Evolutionary conservation across 2,797 vertebrate species (phyloP).

Genomic region (Channallabes apus): DNA sequence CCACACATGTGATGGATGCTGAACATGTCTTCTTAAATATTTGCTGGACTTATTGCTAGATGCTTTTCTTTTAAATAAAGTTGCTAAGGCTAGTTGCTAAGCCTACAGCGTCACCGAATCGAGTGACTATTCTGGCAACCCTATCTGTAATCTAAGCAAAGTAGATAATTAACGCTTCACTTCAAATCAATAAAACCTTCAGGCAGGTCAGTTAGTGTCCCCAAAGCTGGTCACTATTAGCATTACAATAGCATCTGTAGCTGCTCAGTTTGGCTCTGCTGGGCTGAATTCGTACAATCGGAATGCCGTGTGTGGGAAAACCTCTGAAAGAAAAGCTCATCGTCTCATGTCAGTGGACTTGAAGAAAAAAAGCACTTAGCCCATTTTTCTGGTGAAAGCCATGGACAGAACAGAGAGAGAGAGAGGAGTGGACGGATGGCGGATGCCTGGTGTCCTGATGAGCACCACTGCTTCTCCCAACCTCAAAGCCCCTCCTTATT

Average conservation of each 20-base stretch:
- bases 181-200: not conserved
- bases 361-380: not conserved
- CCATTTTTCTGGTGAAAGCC: not conserved
- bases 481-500: not conserved
- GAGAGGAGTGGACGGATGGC: not conserved
- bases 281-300: not conserved
- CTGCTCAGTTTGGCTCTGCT: not conserved
- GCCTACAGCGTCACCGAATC: not conserved
- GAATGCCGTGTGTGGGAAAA: slow-evolving; percentile 23
- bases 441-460: not conserved
- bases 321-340: not conserved
- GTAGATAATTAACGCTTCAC: no score
- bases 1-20: not conserved
- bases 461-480: slow-evolving; percentile 2
- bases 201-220: not conserved
- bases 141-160: no score
- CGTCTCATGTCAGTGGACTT: slow-evolving; percentile 27
- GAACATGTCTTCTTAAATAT: not conserved
- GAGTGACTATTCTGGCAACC: not conserved
- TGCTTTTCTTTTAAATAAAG: not conserved
- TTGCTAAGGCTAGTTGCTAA: not conserved
- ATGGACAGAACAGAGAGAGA: not conserved
- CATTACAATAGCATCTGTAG: slow-evolving; percentile 8
- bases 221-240: not conserved
- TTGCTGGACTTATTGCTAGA: not conserved